These are phyloP conservation scores for Drosophila glabriapex DNA, from an alignment of 2,888 invertebrate genomes.

Conservation along the genomic window DNA sequence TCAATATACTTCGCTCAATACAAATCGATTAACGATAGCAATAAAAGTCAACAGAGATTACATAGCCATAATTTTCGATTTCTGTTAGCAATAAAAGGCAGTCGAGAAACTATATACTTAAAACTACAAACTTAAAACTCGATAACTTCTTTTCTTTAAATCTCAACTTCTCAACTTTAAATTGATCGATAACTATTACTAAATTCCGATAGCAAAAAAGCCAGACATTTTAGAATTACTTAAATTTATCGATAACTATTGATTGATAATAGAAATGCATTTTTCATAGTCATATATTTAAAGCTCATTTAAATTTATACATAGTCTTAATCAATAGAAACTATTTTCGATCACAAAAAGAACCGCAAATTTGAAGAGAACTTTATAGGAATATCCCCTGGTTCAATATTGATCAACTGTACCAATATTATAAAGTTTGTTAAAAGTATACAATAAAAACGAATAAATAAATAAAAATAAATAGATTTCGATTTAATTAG, in stretches of 20 bases:
- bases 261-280: no score
- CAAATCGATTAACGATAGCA: background rate
- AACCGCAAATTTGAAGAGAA: background rate
- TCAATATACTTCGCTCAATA: background rate
- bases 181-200: no score
- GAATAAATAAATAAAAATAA: background rate
- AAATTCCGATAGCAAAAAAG: background rate
- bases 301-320: no score
- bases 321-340: background rate
- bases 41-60: background rate
- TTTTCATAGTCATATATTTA: no score
- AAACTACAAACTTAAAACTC: no score
- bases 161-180: no score
- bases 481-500: background rate
- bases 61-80: background rate
- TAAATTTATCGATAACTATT: background rate
- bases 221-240: background rate
- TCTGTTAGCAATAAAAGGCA: background rate
- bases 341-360: background rate
- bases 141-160: no score
- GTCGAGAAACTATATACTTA: no score
- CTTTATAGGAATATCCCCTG: background rate
- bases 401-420: background rate
- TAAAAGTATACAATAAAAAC: background rate
- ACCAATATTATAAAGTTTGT: background rate